Conservation (phyloP, 1,140 invertebrate species). For the Pseudomyrmex sp. region DNA sequence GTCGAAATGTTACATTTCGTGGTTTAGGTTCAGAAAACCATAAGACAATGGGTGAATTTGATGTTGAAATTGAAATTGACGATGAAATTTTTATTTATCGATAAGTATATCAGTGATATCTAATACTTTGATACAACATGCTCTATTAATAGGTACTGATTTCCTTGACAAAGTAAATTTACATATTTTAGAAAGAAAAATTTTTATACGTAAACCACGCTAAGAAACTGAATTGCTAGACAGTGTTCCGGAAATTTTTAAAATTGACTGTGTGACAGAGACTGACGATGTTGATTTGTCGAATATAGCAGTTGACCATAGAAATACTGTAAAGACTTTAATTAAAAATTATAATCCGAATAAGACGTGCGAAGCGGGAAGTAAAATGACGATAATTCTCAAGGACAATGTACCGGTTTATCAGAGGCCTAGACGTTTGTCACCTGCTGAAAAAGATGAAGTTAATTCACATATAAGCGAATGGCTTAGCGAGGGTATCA, state of each 20-base stretch:
- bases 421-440: neutral
- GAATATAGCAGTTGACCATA: conserved; percentile 10
- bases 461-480: neutral
- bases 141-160: neutral
- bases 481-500: neutral
- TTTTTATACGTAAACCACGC: neutral
- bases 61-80: neutral
- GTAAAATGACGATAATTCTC: neutral
- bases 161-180: neutral
- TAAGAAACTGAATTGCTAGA: fast-evolving
- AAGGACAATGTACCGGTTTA: neutral
- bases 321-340: too few relatives aligned
- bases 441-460: neutral
- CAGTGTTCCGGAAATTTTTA: neutral
- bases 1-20: neutral
- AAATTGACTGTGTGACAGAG: neutral
- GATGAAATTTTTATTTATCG: neutral
- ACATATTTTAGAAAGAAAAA: neutral
- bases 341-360: too few relatives aligned
- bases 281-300: neutral
- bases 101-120: neutral
- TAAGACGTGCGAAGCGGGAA: too few relatives aligned
- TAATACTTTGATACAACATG: neutral
- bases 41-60: neutral
- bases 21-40: neutral